A percentile compares a stretch with the other conserved stretches of the same genome.
Evolutionary conservation across 2,113 vertebrate species (phyloP).

Genomic region (Cygnus atratus): DNA sequence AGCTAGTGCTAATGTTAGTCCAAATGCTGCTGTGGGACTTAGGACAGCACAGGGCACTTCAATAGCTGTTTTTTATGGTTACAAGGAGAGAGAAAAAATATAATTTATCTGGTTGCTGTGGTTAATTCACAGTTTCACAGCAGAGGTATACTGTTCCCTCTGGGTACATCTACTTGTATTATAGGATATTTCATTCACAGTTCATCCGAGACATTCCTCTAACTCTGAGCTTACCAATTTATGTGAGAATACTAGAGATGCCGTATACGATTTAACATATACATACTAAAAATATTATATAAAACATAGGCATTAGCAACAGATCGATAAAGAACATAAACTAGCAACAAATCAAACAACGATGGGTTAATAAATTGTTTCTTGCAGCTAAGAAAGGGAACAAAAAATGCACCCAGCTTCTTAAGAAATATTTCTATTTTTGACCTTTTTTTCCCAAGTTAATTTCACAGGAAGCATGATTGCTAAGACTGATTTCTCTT

Average conservation of each 20-base stretch:
- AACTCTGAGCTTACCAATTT: not conserved
- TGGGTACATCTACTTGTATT: constrained; percentile 45
- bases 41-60: constrained; percentile 32
- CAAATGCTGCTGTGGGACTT: constrained; percentile 43
- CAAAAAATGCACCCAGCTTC: not conserved
- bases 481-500: not conserved
- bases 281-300: not conserved
- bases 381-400: not conserved
- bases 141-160: constrained; percentile 50
- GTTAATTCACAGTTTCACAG: constrained; percentile 64
- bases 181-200: constrained; percentile 56
- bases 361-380: not conserved
- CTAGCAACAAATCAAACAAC: not conserved
- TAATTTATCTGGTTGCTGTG: constrained; percentile 59
- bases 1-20: constrained; percentile 40
- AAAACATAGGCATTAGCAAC: not conserved
- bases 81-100: constrained; percentile 49
- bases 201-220: constrained; percentile 9
- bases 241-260: not conserved
- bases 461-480: not conserved
- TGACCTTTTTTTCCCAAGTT: not conserved
- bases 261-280: not conserved
- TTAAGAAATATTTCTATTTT: not conserved
- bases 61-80: constrained; percentile 58
- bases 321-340: not conserved